Conservation (phyloP, 2,888 invertebrate species). For the Labia minor region DNA sequence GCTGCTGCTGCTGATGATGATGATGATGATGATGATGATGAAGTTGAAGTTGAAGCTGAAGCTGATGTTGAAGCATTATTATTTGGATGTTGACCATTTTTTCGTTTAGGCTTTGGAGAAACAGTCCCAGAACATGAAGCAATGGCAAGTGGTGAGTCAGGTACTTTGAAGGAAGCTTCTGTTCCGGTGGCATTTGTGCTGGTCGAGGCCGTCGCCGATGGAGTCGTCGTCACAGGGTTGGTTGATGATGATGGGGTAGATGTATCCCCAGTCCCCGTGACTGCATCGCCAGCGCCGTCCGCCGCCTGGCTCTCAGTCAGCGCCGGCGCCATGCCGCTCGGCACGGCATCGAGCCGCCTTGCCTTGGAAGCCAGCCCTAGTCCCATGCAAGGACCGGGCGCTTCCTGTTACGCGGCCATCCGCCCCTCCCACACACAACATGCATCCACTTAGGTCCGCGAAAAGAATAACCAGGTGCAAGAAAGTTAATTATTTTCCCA, state of each 20-base stretch:
- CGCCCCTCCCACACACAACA: neutral
- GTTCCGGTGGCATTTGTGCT: neutral
- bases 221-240: neutral
- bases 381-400: conserved; percentile 13
- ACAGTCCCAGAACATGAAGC: neutral
- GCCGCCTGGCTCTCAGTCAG: neutral
- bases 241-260: neutral
- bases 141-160: neutral
- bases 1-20: no score
- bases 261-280: neutral
- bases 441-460: neutral
- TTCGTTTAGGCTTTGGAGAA: neutral
- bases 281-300: neutral
- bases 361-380: conserved; percentile 8
- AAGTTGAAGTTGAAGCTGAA: neutral
- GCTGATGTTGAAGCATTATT: neutral
- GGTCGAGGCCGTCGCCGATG: neutral
- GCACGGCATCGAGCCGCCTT: conserved; percentile 8
- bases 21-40: neutral
- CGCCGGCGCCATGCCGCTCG: conserved; percentile 8
- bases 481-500: no score
- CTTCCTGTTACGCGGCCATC: neutral
- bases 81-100: neutral
- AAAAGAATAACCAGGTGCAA: no score
- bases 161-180: neutral